Evolutionary conservation across 2,888 invertebrate species (phyloP).

Genomic region (Ennomos erosarius): DNA sequence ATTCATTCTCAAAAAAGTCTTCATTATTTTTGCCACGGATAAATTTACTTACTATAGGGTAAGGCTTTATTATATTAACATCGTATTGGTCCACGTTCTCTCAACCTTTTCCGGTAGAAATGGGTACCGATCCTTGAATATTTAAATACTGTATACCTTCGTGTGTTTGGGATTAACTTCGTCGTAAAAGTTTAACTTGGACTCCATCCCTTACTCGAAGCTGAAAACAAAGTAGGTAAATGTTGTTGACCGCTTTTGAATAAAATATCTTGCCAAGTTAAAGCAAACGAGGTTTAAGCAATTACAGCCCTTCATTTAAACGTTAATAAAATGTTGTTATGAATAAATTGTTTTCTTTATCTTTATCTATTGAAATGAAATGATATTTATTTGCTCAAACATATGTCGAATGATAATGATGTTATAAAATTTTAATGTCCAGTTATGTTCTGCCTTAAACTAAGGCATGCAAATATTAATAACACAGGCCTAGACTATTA

Average conservation of each 20-base stretch:
- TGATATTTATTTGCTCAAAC: too few species aligned
- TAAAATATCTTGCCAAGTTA: constrained; percentile 31
- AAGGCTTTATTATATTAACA: constrained; percentile 5
- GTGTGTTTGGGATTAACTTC: constrained; percentile 27
- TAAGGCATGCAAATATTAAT: too few species aligned
- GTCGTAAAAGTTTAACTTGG: constrained; percentile 30
- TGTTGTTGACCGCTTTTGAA: constrained; percentile 36
- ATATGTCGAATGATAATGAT: too few species aligned
- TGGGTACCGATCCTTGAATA: constrained; percentile 30
- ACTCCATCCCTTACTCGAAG: constrained; percentile 23
- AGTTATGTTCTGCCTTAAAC: too few species aligned
- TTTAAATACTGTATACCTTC: constrained; percentile 29
- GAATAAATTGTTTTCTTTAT: too few species aligned
- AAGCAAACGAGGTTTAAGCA: neutral
- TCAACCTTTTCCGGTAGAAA: constrained; percentile 26
- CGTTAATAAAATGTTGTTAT: too few species aligned
- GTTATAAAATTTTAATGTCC: too few species aligned
- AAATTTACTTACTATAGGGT: constrained; percentile 8
- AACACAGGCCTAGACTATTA: too few species aligned
- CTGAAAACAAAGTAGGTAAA: constrained; percentile 37
- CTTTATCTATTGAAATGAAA: too few species aligned
- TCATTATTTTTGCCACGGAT: constrained; percentile 7
- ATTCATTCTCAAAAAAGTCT: constrained; percentile 2
- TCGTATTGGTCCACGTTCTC: constrained; percentile 6
- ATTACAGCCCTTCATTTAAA: neutral